phyloP scores from a whole-genome alignment of 2,888 invertebrate genomes.

The Cryptocephalus moraei region DNA sequence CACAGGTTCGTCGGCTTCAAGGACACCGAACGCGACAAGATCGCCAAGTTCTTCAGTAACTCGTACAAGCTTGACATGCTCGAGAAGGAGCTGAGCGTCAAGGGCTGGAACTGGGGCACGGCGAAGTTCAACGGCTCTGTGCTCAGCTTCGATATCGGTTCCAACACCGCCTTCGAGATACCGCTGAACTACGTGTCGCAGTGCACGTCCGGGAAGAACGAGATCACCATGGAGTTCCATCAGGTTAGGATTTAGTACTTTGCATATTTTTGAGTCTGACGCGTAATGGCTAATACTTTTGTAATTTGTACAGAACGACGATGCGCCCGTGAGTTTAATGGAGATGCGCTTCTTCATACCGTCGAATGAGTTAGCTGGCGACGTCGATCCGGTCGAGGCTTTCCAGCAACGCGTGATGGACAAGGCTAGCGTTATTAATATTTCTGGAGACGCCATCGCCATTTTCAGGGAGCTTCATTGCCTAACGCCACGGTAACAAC shows the following conservation, averaged over 20 bases:
- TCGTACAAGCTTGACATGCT: constrained; percentile 79
- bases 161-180: constrained; percentile 86
- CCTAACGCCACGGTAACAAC: constrained; percentile 92
- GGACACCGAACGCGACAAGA: constrained; percentile 88
- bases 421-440: constrained; percentile 95
- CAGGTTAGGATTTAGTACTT: constrained; percentile 51
- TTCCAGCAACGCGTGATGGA: constrained; percentile 95
- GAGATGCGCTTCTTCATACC: constrained; percentile 99
- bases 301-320: constrained; percentile 75
- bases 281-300: background rate
- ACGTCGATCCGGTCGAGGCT: constrained; percentile 89
- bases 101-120: constrained; percentile 99
- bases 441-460: constrained; percentile 95
- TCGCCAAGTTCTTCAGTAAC: constrained; percentile 77
- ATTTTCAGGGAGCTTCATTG: constrained; percentile 96
- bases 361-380: constrained; percentile 73
- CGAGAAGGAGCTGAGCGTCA: constrained; percentile 85
- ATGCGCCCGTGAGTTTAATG: constrained; percentile 91
- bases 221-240: constrained; percentile 96
- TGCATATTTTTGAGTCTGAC: constrained; percentile 1
- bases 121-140: constrained; percentile 86
- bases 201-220: constrained; percentile 93
- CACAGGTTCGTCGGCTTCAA: constrained; percentile 92
- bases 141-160: constrained; percentile 74
- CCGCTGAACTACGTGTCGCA: constrained; percentile 94